Conservation (phyloP, 2,888 invertebrate genomes). For the Sussaba pulchella region DNA sequence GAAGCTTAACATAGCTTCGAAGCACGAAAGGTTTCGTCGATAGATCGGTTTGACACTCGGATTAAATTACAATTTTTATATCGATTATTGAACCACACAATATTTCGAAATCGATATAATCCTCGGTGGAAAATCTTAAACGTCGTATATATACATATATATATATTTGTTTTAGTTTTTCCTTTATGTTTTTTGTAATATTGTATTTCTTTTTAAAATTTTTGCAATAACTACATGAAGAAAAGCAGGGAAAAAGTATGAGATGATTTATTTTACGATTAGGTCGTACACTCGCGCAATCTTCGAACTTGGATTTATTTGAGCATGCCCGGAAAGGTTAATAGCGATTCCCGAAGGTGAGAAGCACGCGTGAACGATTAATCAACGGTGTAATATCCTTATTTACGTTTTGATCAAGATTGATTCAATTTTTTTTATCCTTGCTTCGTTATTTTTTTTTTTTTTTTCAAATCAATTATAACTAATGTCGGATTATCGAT, state of each 20-base stretch:
- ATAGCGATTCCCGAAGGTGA: conserved; percentile 28
- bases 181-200: too few species aligned
- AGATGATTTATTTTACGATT: conserved; percentile 14
- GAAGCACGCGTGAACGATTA: background rate
- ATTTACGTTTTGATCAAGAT: background rate
- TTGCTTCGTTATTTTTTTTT: background rate
- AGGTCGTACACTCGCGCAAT: conserved; percentile 3
- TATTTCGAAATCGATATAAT: conserved; percentile 13
- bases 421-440: too few species aligned
- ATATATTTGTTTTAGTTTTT: conserved; percentile 7
- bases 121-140: conserved; percentile 20
- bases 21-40: background rate
- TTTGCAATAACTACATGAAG: conserved; percentile 1
- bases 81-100: conserved; percentile 15
- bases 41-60: background rate
- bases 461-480: background rate
- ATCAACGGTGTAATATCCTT: conserved; percentile 10
- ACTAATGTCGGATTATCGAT: conserved; percentile 4
- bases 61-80: conserved; percentile 18
- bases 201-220: too few species aligned
- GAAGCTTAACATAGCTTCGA: background rate
- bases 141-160: background rate
- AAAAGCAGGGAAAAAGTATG: conserved; percentile 7
- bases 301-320: conserved; percentile 33
- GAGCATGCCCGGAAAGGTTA: conserved; percentile 35